These are phyloP conservation scores for Ericerus pela DNA, from an alignment of 1,140 invertebrate species.

Conservation along the genomic window DNA sequence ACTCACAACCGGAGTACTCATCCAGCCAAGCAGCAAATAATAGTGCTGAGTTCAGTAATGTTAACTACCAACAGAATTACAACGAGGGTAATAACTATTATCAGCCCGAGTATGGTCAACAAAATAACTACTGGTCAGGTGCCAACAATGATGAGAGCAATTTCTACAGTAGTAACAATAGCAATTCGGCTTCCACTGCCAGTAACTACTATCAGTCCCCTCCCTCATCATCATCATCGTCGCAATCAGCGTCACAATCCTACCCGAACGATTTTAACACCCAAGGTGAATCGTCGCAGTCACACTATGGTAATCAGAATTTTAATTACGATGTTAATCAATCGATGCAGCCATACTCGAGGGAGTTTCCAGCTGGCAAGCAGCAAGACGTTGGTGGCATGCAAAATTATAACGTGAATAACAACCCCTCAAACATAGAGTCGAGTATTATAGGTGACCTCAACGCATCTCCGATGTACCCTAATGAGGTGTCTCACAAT, in stretches of 20 bases:
- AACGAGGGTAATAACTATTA: not conserved
- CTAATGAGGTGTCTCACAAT: no score
- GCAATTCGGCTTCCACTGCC: no score
- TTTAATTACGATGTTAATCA: not conserved
- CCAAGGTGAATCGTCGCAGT: not conserved
- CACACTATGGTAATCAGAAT: not conserved
- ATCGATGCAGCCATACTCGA: not conserved
- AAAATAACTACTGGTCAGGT: not conserved
- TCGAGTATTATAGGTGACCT: no score
- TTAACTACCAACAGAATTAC: not conserved
- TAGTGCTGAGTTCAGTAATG: not conserved
- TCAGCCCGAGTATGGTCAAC: not conserved
- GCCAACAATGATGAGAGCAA: not conserved
- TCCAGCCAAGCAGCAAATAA: not conserved
- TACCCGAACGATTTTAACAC: not conserved
- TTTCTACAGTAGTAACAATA: not conserved
- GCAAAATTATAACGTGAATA: no score
- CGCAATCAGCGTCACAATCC: not conserved
- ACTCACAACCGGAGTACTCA: not conserved
- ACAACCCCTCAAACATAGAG: no score
- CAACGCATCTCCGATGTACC: no score
- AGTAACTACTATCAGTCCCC: no score
- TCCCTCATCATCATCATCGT: no score
- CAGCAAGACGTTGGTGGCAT: no score
- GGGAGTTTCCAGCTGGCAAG: not conserved